Conservation (phyloP, 2,113 vertebrate species). For the Mastomys natalensis region DNA sequence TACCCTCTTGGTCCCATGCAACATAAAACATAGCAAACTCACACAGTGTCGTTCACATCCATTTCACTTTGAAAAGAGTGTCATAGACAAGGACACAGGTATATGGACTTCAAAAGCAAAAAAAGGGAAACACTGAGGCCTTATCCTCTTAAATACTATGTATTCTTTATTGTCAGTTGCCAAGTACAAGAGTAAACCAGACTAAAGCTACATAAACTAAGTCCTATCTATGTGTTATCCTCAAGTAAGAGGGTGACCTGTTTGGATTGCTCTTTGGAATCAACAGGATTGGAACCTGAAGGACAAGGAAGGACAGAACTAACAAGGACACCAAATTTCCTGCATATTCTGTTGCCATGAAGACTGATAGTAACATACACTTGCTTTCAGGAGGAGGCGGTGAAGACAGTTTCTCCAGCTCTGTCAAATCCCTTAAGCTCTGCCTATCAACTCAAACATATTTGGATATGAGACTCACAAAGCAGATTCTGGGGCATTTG, state of each 20-base stretch:
- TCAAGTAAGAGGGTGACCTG: neutral
- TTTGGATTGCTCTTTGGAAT: neutral
- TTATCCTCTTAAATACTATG: neutral
- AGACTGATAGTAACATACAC: neutral
- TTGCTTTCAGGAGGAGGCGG: neutral
- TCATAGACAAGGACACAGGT: neutral
- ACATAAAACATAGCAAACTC: neutral
- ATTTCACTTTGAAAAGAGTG: neutral
- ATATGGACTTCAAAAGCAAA: neutral
- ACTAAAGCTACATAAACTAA: neutral
- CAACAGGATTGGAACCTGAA: neutral
- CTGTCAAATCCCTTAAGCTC: neutral
- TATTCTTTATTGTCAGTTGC: neutral
- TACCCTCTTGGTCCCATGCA: neutral
- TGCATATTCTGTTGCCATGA: neutral
- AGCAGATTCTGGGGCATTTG: neutral
- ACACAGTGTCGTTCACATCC: neutral
- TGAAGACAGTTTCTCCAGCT: neutral
- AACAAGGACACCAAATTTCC: neutral
- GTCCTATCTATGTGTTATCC: neutral
- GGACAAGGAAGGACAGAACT: neutral
- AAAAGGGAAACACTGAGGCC: neutral
- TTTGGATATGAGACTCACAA: neutral
- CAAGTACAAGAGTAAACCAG: neutral
- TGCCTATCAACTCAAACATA: neutral